Percentiles rank a stretch among this genome's conserved stretches.
Conservation (phyloP, 2,113 vertebrate species). For the Ardeotis arabs region DNA sequence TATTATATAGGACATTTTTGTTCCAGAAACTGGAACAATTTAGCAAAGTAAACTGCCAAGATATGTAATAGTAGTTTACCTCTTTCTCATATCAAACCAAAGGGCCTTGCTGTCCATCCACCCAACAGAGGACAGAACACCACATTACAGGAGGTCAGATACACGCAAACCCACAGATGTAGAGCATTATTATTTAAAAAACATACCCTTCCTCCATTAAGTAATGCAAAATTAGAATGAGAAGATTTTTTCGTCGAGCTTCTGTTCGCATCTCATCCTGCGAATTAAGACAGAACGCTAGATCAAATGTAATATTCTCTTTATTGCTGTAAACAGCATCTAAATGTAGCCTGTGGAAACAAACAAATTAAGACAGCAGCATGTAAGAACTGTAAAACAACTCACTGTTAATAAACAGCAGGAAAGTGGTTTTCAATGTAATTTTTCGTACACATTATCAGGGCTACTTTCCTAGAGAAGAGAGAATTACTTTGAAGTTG, state of each 20-base stretch:
- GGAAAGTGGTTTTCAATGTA: conserved; percentile 33
- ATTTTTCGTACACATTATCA: conserved; percentile 46
- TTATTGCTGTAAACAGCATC: conserved; percentile 38
- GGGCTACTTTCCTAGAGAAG: conserved; percentile 15
- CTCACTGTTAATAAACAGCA: conserved; percentile 35
- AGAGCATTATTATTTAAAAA: not conserved
- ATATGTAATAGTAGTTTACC: rapidly evolving
- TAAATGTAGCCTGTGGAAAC: conserved; percentile 60
- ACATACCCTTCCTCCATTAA: conserved; percentile 91
- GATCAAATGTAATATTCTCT: conserved; percentile 41
- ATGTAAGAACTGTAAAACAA: conserved; percentile 52
- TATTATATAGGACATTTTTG: not conserved
- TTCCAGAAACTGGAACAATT: not conserved
- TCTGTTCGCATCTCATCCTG: conserved; percentile 88
- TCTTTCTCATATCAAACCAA: not conserved
- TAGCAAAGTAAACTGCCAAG: not conserved
- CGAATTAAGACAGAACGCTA: conserved; percentile 65
- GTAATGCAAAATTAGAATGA: conserved; percentile 91
- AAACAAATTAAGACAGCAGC: conserved; percentile 61
- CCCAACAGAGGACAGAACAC: not conserved
- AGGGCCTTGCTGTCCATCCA: not conserved
- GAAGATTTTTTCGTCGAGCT: conserved; percentile 87
- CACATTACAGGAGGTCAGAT: not conserved
- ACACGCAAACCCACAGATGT: not conserved
- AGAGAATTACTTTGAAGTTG: conserved; percentile 4